Evolutionary conservation across 2,113 vertebrate species (phyloP), one percentile per base, ranked within the genome.

Genomic region (Isurus oxyrinchus): DNA sequence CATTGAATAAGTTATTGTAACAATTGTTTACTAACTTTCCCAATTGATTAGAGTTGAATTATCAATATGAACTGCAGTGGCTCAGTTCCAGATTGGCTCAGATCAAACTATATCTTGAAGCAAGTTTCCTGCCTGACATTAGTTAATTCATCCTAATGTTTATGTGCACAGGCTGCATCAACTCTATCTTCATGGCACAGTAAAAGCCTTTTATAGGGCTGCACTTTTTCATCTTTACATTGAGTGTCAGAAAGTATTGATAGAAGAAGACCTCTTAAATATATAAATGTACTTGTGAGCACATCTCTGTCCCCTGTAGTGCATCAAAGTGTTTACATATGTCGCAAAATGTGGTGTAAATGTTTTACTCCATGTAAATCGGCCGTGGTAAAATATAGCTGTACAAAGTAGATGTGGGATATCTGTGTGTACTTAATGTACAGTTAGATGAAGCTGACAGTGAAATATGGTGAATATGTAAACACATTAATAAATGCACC

Each of bases 151-250:
- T 63, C 35, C 90, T 40, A 8, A n/a, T 94, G 59, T 93, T 93
- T 93, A 93, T 5, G 2, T 40, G 59, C 21, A n/a, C 57, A n/a
- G 90, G 35, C 59, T 40, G 40, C 31, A 40, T 40, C 35, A 61
- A 94, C 16, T 94, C 90, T 94, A 94, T 21, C 59, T 40, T 40
- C 90, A 63, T 10, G 16, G 35, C 7, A 63, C 59, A 2, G 90
- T 94, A 94, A 94, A 94, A 40, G 35, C 59, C 90, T 94, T 94
- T 94, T 63, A 44, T 63, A 40, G n/a, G 90, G n/a, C 90, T 94
- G 90, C n/a, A 66, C n/a, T 94, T 63, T 25, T 21, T 94, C 90
- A 94, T 94, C 59, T 40, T 94, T 40, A 94, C 90, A 66, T 40
- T 1, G 16, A 40, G 90, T 94, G 87, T 59, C 87, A 90, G 5